Base-by-base conservation (phyloP, 2,113 vertebrate species). In the Myotis brandtii region DNA sequence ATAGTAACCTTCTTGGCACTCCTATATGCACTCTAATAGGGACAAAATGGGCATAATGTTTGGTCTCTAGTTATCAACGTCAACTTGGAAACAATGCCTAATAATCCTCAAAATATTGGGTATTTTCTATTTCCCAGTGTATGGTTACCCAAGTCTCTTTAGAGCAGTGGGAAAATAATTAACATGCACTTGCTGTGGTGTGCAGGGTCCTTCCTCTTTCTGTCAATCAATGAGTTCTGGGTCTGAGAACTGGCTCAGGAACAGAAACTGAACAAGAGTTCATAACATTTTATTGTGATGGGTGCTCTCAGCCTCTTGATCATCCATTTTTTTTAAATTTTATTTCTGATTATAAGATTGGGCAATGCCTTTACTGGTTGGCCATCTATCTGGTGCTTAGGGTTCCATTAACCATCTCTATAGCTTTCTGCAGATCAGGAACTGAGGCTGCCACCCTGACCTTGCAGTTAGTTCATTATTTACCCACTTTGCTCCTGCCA, bases 21-120 rank as follows among this genome's bases (percentile, higher is more conserved):
- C 34, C 27, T 21, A 10, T 40, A 9, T 40, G n/a, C 27, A 30
- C 0, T 50, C 6, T 43, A 62, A 87, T 25, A 12, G 2, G 25
- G 10, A 2, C 8, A 23, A 16, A 16, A 12, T 5, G 7, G 2
- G n/a, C 0, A 43, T 16, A 25, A 46, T 46, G 9, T 3, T 40
- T 69, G 59, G 62, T 76, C 18, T 46, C 46, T 11, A 46, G 46
- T 46, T 11, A 54, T 59, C 37, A 77, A 16, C 40, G 37, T 18
- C 27, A 69, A 27, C 50, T 56, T 72, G 37, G 32, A 86, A 86
- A 75, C 52, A 37, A 8, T 32, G 80, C 13, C 72, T 52, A 56
- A 1, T 17, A 73, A 43, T 48, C 67, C 43, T 50, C 9, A 80
- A 70, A 40, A 46, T 34, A 17, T 21, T 73, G 46, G 18, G 30